phyloP scores from a whole-genome alignment of 2,113 vertebrate genomes.

The Scophthalmus maximus region DNA sequence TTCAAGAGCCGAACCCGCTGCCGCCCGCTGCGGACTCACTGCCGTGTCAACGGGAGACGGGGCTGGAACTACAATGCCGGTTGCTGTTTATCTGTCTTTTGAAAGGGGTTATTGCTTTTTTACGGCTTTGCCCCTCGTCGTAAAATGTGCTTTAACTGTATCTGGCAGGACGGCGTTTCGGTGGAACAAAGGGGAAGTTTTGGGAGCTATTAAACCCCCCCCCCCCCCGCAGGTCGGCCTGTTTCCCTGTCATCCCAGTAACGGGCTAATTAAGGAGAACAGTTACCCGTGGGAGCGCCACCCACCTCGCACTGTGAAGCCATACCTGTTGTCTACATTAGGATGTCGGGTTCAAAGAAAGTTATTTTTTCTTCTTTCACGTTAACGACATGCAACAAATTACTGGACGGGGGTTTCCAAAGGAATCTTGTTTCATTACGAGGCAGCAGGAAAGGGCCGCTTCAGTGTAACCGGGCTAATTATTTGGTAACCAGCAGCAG shows the following conservation, averaged over 20 bases:
- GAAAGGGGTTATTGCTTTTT: slow-evolving; percentile 36
- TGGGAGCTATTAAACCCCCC: slow-evolving; percentile 69
- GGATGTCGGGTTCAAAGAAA: slow-evolving; percentile 18
- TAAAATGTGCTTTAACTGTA: slow-evolving; percentile 55
- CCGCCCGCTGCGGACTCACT: neutral
- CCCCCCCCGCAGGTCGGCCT: slow-evolving; percentile 36
- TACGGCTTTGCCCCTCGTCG: slow-evolving; percentile 30
- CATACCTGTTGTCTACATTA: slow-evolving; percentile 16
- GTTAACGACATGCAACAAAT: slow-evolving; percentile 30
- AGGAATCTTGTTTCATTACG: neutral
- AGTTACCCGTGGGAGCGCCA: slow-evolving; percentile 54
- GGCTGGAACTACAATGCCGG: slow-evolving; percentile 45
- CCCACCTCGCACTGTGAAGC: slow-evolving; percentile 56
- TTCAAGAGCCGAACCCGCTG: neutral
- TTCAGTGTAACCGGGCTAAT: neutral
- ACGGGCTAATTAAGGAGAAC: slow-evolving; percentile 70
- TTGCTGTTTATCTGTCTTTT: slow-evolving; percentile 39
- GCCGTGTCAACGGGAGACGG: slow-evolving; percentile 2
- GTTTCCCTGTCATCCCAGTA: slow-evolving; percentile 52
- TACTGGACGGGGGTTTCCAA: neutral
- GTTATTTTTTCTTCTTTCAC: neutral
- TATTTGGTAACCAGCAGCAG: neutral
- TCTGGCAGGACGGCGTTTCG: slow-evolving; percentile 44
- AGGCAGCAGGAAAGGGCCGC: neutral
- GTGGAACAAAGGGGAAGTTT: slow-evolving; percentile 68